Evolutionary conservation across 2,113 vertebrate genomes (phyloP).

Genomic region (Anoura caudifer): DNA sequence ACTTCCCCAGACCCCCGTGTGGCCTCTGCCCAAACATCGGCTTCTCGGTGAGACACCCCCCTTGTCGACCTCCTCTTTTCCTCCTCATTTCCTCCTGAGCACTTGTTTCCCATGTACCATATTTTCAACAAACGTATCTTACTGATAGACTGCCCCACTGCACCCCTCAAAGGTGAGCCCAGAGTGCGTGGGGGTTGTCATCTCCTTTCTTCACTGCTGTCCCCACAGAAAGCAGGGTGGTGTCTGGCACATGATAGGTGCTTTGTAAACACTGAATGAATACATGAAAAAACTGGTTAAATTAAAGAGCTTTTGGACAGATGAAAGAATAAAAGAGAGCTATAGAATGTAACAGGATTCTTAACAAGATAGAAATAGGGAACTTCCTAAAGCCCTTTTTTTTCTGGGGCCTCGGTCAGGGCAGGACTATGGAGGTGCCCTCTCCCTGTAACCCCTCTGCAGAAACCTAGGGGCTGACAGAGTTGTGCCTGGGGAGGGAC

Average conservation of each 20-base stretch:
- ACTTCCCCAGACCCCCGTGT: not conserved
- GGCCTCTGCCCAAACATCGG: not conserved
- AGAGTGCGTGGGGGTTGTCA: not conserved
- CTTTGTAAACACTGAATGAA: not conserved
- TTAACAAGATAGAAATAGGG: not conserved
- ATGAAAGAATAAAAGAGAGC: not conserved
- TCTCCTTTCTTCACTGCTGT: not conserved
- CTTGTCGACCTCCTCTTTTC: not conserved
- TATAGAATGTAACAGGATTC: not conserved
- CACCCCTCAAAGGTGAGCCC: not conserved
- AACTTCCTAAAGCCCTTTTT: not conserved
- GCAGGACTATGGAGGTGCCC: not conserved
- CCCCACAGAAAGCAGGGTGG: not conserved
- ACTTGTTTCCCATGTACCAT: not conserved
- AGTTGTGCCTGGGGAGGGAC: not conserved
- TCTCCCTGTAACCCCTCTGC: not conserved
- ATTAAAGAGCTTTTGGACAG: not conserved
- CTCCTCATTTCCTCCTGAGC: not conserved
- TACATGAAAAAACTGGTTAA: not conserved
- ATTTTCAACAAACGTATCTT: not conserved
- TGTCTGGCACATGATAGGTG: not conserved
- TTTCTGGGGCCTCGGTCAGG: not conserved
- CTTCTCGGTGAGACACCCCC: not conserved
- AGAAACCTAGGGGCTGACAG: not conserved
- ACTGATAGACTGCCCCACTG: not conserved